phyloP scores from a whole-genome alignment of 2,113 vertebrate genomes.

The Orycteropus afer region DNA sequence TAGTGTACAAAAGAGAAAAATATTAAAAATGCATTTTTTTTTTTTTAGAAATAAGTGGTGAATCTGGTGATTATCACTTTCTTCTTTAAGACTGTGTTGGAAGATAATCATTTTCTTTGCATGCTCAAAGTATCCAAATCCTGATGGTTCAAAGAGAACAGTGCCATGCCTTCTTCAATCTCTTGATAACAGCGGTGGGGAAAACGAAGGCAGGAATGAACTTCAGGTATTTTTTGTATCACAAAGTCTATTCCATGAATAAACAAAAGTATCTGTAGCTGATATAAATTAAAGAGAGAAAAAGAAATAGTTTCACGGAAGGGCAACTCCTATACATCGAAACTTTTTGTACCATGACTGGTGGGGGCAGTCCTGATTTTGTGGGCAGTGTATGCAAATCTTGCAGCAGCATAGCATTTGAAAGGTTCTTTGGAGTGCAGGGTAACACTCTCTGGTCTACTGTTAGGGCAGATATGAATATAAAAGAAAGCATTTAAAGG shows the following conservation, averaged over 20 bases:
- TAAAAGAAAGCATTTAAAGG: not conserved
- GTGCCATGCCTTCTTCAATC: not conserved
- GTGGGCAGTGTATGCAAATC: not conserved
- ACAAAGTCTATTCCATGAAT: not conserved
- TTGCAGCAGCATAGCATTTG: not conserved
- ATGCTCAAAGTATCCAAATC: not conserved
- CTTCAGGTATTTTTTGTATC: not conserved
- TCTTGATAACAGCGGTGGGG: not conserved
- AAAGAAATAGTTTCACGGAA: not conserved
- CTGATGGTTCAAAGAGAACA: not conserved
- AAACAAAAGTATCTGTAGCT: not conserved
- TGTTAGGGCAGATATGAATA: not conserved
- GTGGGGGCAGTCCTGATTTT: not conserved
- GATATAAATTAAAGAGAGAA: not conserved
- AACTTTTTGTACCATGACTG: not conserved
- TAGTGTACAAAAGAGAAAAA: not conserved
- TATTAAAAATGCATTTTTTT: not conserved
- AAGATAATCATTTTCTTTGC: not conserved
- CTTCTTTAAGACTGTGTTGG: not conserved
- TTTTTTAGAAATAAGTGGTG: not conserved
- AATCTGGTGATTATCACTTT: not conserved
- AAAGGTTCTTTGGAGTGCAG: not conserved
- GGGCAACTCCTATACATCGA: not conserved
- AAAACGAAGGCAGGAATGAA: not conserved
- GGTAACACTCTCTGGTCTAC: not conserved